phyloP scores from a whole-genome alignment of 2,888 invertebrate genomes.

The Lymantria dispar region DNA sequence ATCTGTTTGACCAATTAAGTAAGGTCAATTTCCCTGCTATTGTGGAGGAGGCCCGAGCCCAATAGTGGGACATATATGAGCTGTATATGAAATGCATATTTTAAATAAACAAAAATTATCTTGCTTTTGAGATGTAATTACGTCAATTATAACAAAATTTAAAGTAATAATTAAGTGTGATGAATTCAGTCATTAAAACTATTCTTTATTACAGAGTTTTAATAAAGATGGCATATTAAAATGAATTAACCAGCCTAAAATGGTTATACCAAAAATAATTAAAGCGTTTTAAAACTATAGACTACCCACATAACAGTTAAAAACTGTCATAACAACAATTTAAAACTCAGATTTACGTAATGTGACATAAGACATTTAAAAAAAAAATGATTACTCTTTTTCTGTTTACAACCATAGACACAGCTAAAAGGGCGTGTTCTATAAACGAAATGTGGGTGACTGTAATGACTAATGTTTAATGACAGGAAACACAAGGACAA shows the following conservation, averaged over 20 bases:
- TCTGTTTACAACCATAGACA: slow-evolving; percentile 19
- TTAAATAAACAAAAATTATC: too few species aligned
- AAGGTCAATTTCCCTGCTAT: too few species aligned
- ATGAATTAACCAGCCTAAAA: background rate
- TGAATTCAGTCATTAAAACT: background rate
- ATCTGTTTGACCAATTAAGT: too few species aligned
- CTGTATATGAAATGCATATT: too few species aligned
- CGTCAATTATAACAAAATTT: too few species aligned
- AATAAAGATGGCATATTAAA: background rate
- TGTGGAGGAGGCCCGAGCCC: too few species aligned
- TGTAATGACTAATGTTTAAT: slow-evolving; percentile 49
- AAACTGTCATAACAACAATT: slow-evolving; percentile 5
- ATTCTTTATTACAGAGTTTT: background rate
- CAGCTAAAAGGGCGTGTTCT: slow-evolving; percentile 22
- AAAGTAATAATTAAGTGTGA: too few species aligned
- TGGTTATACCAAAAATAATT: background rate
- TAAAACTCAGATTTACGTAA: slow-evolving; percentile 1
- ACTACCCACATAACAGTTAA: slow-evolving; percentile 1
- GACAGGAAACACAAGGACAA: slow-evolving; percentile 56
- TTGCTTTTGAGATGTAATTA: too few species aligned
- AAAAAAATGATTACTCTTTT: slow-evolving; percentile 8
- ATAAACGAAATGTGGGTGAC: slow-evolving; percentile 40
- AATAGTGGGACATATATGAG: too few species aligned
- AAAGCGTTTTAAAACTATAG: background rate
- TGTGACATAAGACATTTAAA: slow-evolving; percentile 11